These are phyloP conservation scores for Anolis apletophallus DNA, from an alignment of 2,797 vertebrate genomes.

Conservation along the genomic window DNA sequence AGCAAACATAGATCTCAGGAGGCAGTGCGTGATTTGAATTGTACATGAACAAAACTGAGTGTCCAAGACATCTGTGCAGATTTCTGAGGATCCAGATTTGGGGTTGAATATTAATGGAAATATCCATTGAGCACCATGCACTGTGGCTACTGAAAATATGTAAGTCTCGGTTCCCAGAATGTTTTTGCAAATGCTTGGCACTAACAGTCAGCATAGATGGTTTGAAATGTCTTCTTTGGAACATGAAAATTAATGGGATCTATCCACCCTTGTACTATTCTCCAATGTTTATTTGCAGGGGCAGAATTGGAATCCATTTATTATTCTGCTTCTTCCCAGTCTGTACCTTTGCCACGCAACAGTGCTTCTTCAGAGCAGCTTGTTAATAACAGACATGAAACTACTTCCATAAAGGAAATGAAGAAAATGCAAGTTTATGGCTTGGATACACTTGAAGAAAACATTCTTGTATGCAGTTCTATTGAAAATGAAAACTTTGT, in stretches of 20 bases:
- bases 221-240: not conserved
- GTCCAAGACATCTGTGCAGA: not conserved
- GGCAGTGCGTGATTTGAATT: not conserved
- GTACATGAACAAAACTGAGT: not conserved
- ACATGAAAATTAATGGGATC: not conserved
- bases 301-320: not conserved
- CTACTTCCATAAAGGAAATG: not conserved
- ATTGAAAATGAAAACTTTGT: not conserved
- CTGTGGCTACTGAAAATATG: not conserved
- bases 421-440: not conserved
- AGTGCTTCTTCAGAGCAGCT: not conserved
- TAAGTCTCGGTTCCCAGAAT: not conserved
- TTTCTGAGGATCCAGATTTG: not conserved
- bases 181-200: not conserved
- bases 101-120: too few species aligned
- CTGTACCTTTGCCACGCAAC: not conserved
- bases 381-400: not conserved
- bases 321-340: not conserved
- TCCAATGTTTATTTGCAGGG: not conserved
- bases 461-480: rapidly evolving
- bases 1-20: too few species aligned
- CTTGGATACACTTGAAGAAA: not conserved
- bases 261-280: not conserved
- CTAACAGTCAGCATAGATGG: not conserved
- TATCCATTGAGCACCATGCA: too few species aligned